phyloP scores from a whole-genome alignment of 2,797 vertebrate genomes.

The Danio tinwini region DNA sequence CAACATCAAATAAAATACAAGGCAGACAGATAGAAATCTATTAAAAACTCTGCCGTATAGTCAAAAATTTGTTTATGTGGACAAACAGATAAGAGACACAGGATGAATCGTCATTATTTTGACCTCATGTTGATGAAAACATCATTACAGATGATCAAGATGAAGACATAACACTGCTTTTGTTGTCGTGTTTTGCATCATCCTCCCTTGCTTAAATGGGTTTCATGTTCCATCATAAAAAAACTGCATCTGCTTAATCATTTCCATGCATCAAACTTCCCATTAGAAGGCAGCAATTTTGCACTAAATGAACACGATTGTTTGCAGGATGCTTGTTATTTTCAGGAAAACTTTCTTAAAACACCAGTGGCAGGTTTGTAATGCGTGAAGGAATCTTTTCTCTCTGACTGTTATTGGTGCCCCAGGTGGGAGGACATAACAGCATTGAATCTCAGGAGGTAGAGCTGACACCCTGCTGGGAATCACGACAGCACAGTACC shows the following conservation, averaged over 20 bases:
- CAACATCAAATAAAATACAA: constrained; percentile 27
- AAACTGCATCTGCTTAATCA: constrained; percentile 5
- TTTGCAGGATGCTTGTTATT: constrained; percentile 16
- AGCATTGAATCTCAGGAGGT: constrained; percentile 63
- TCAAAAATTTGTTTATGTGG: constrained; percentile 23
- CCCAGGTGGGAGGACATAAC: constrained; percentile 62
- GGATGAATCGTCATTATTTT: constrained; percentile 33
- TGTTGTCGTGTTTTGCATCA: constrained; percentile 24
- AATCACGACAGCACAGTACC: constrained; percentile 66
- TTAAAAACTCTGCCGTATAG: neutral
- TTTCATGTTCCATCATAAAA: constrained; percentile 10
- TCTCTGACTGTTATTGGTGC: constrained; percentile 33
- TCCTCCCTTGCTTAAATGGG: neutral
- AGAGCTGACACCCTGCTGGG: constrained; percentile 67
- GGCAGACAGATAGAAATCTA: constrained; percentile 10
- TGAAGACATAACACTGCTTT: constrained; percentile 5
- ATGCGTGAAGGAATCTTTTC: constrained; percentile 55
- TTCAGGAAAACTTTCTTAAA: constrained; percentile 5
- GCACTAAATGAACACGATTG: neutral
- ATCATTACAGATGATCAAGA: constrained; percentile 22
- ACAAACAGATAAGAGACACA: constrained; percentile 9
- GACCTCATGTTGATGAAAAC: constrained; percentile 19
- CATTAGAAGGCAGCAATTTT: constrained; percentile 15
- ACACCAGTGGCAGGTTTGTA: constrained; percentile 33
- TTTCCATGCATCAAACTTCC: constrained; percentile 5